Conservation (phyloP, 2,797 vertebrate species). For the Luscinia luscinia region DNA sequence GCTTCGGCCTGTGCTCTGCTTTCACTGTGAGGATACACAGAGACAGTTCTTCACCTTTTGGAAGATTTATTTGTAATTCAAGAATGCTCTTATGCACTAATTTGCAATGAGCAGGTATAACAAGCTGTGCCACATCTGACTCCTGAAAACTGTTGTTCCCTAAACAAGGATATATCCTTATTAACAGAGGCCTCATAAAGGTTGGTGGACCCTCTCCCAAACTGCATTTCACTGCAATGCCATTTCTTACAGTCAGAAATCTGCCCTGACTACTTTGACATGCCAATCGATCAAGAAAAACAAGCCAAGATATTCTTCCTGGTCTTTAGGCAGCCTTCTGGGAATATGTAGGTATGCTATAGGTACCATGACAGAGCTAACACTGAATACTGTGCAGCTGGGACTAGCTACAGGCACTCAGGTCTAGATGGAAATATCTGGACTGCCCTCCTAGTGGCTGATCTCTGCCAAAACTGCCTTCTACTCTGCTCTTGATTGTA, state of each 20-base stretch:
- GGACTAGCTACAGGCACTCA: not conserved
- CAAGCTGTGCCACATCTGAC: not conserved
- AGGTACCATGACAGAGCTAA: not conserved
- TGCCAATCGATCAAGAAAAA: not conserved
- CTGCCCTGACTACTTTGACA: not conserved
- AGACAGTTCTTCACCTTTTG: not conserved
- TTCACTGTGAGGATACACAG: not conserved
- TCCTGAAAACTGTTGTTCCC: not conserved
- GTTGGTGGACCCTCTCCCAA: not conserved
- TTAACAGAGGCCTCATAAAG: not conserved
- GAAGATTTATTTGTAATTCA: not conserved
- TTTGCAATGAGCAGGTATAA: not conserved
- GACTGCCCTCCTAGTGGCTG: not conserved
- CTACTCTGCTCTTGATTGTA: not conserved
- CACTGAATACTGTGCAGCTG: not conserved
- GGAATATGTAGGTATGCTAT: not conserved
- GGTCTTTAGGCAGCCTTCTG: not conserved
- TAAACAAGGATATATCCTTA: not conserved
- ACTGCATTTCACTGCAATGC: not conserved
- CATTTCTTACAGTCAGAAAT: not conserved
- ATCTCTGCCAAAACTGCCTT: not conserved
- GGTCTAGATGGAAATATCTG: not conserved
- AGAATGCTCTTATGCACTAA: not conserved
- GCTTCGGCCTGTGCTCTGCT: not conserved
- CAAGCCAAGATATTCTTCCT: not conserved